Conservation (phyloP, 2,888 invertebrate species). For the Thymelicus sylvestris region DNA sequence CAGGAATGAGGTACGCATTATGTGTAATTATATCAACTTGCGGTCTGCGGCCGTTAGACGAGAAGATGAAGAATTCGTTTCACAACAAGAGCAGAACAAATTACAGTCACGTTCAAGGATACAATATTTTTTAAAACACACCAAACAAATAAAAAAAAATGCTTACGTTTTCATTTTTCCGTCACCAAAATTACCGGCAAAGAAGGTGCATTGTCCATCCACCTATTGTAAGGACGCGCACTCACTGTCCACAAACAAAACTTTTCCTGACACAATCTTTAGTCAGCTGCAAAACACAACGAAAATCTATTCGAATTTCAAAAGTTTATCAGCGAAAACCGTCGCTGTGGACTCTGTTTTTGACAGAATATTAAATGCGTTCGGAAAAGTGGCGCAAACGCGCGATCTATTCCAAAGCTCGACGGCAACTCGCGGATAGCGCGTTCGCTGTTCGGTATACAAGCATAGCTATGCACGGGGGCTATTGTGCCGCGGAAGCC, state of each 20-base stretch:
- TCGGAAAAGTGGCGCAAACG: constrained; percentile 67
- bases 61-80: constrained; percentile 38
- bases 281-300: constrained; percentile 39
- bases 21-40: constrained; percentile 57
- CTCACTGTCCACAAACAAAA: constrained; percentile 59
- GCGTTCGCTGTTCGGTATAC: constrained; percentile 56
- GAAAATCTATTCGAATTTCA: constrained; percentile 44
- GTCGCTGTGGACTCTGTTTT: constrained; percentile 12
- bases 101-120: constrained; percentile 37
- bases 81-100: constrained; percentile 34
- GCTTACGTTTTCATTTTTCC: constrained; percentile 82
- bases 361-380: constrained; percentile 45
- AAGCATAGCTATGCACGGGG: constrained; percentile 71
- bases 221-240: constrained; percentile 57
- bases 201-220: constrained; percentile 69
- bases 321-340: constrained; percentile 38
- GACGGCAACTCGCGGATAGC: constrained; percentile 74
- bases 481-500: constrained; percentile 72
- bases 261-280: constrained; percentile 47
- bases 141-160: constrained; percentile 49
- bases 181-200: constrained; percentile 70
- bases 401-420: constrained; percentile 78
- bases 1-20: constrained; percentile 38
- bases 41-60: constrained; percentile 49
- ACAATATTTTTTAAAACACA: constrained; percentile 14